These are phyloP conservation scores for Alloplasta piceator DNA, from an alignment of 2,888 invertebrate genomes.

Conservation along the genomic window DNA sequence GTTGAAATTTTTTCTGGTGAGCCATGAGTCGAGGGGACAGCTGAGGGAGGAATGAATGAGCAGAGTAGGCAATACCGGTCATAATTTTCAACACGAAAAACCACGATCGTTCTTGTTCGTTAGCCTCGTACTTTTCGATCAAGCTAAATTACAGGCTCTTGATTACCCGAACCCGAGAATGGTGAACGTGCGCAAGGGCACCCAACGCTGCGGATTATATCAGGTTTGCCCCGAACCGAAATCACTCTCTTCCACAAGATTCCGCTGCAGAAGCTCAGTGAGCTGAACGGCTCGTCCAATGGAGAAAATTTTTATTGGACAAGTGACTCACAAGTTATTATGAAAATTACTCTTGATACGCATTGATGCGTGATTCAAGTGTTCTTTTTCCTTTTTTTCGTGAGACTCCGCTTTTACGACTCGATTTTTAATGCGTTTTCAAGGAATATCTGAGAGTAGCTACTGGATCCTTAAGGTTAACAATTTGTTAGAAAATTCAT, in stretches of 20 bases:
- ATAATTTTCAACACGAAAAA: slow-evolving; percentile 83
- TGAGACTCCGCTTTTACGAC: slow-evolving; percentile 9
- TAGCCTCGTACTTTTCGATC: slow-evolving; percentile 82
- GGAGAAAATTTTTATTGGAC: slow-evolving; percentile 40
- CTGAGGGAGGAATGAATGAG: slow-evolving; percentile 8
- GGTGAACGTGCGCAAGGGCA: slow-evolving; percentile 34
- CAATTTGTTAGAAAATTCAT: neutral
- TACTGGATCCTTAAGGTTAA: neutral
- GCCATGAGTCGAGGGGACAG: no score
- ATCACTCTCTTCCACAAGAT: slow-evolving; percentile 35
- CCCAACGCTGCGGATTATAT: slow-evolving; percentile 19
- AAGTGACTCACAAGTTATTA: slow-evolving; percentile 55
- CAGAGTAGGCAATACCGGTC: slow-evolving; percentile 66
- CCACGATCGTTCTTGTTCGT: slow-evolving; percentile 82
- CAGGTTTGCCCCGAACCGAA: slow-evolving; percentile 33
- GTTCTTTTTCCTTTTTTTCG: slow-evolving; percentile 11
- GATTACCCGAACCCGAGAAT: slow-evolving; percentile 75
- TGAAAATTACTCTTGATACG: slow-evolving; percentile 44
- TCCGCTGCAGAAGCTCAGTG: slow-evolving; percentile 55
- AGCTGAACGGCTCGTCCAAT: slow-evolving; percentile 58
- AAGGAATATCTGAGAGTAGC: neutral
- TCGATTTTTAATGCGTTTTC: neutral
- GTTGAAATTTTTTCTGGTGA: neutral
- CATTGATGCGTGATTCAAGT: neutral
- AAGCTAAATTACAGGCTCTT: slow-evolving; percentile 83